Evolutionary conservation across 37 sponge, comb jelly and placozoan genomes (phyloP).

Genomic region (Oscarella lobularis): DNA sequence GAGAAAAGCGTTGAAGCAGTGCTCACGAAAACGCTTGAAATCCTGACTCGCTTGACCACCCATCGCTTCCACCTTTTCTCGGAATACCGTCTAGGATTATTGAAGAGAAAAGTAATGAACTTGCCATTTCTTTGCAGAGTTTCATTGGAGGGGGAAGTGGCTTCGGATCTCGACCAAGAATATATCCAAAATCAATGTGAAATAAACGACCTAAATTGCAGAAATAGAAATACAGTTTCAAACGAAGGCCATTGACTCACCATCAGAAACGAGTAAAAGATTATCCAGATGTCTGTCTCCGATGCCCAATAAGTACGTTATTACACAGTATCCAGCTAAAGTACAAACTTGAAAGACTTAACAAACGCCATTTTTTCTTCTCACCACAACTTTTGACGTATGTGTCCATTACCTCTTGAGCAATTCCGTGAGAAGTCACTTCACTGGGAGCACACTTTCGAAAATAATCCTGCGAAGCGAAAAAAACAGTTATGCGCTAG

Average conservation of each 20-base stretch:
- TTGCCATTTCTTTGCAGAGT: slow-evolving; percentile 94
- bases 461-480: slow-evolving; percentile 36
- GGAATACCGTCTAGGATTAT: too few species aligned
- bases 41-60: slow-evolving; percentile 69
- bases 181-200: slow-evolving; percentile 99
- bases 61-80: slow-evolving; percentile 55
- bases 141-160: slow-evolving; percentile 99
- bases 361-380: neutral
- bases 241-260: neutral
- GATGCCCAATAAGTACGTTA: slow-evolving; percentile 90
- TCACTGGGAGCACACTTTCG: slow-evolving; percentile 28
- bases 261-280: slow-evolving; percentile 54
- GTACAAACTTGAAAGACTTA: neutral
- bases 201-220: slow-evolving; percentile 37
- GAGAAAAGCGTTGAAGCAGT: slow-evolving; percentile 95
- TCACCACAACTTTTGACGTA: slow-evolving; percentile 93
- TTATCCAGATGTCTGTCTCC: slow-evolving; percentile 97
- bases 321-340: slow-evolving; percentile 94
- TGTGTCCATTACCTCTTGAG: slow-evolving; percentile 92
- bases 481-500: neutral
- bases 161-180: slow-evolving; percentile 93
- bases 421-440: slow-evolving; percentile 43
- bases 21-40: slow-evolving; percentile 81
- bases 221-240: neutral
- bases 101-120: too few species aligned